Evolutionary conservation across 2,888 invertebrate genomes (phyloP).

Genomic region (Abrostola tripartita): DNA sequence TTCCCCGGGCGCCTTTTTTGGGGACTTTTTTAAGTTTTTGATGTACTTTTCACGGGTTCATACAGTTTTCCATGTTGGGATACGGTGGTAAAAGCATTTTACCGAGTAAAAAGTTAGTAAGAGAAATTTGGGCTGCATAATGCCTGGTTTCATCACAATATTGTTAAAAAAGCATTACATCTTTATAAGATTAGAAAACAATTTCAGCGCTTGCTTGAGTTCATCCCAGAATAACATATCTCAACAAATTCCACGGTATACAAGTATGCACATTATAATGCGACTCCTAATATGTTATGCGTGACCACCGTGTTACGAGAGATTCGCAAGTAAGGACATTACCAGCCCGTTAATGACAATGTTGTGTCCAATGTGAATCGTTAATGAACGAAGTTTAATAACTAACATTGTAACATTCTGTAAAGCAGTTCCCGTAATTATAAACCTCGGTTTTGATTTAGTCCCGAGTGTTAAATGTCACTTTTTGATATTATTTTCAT

Average conservation of each 20-base stretch:
- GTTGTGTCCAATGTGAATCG: constrained; percentile 1
- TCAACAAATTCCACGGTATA: too few relatives aligned
- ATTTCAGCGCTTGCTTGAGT: too few relatives aligned
- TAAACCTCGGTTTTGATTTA: too few relatives aligned
- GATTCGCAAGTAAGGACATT: constrained; percentile 1
- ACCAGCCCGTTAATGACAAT: constrained; percentile 17
- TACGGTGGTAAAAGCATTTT: neutral
- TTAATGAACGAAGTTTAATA: constrained; percentile 3
- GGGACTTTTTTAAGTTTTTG: constrained; percentile 6
- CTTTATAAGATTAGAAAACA: too few relatives aligned
- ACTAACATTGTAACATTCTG: constrained; percentile 10
- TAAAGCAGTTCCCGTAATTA: too few relatives aligned
- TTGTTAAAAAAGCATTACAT: too few relatives aligned
- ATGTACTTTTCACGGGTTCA: neutral
- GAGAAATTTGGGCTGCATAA: neutral
- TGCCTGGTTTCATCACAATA: too few relatives aligned
- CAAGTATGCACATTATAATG: neutral
- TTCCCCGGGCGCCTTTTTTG: constrained; percentile 6
- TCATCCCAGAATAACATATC: too few relatives aligned
- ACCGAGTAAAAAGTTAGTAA: neutral
- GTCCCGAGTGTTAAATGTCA: too few relatives aligned
- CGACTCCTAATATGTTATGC: neutral
- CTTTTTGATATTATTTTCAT: too few relatives aligned
- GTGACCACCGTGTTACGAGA: constrained; percentile 20
- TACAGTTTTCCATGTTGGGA: constrained; percentile 1